Evolutionary conservation across 2,113 vertebrate genomes (phyloP), one percentile per base, ranked within the genome.

Genomic region (Ammodytes marinus): DNA sequence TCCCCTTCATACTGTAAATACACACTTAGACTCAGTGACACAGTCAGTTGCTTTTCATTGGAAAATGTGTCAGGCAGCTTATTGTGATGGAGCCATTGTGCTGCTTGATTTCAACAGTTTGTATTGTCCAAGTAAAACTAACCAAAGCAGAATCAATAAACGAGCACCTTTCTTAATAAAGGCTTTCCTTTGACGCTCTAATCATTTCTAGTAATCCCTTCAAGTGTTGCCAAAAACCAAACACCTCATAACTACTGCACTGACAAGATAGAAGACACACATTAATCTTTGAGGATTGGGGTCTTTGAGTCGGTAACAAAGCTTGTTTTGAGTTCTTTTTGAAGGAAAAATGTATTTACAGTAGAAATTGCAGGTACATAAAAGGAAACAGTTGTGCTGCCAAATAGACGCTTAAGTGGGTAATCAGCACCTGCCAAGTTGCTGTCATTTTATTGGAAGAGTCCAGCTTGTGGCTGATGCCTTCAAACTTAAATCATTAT

Each of bases 81-180:
- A 19, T 27, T 71, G 53, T 39, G 61, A 9, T 5, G 67, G 66
- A 58, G 27, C 50, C 8, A 8, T 45, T 40, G 66, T 43, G 35
- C 69, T n/a, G 2, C 53, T 69, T 59, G n/a, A 81, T 61, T 85
- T 85, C 77, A 87, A 82, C 53, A 68, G 50, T 87, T 89, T 74
- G 35, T 77, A 43, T 46, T 49, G 10, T 54, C 14, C 8, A 17
- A 14, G 19, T 54, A 42, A 88, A 83, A 76, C 40, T 40, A 78
- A 69, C 47, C 66, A 84, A 75, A 72, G 45, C 42, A 15, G 42
- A 27, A 40, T 69, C 39, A 70, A 13, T 37, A 0, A 55, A 67
- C 47, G 27, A 47, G 42, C 9, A 11, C 6, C 65, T 71, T 70
- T 13, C 46, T 66, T 77, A 84, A 84, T 83, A 59, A 84, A 89